phyloP scores from a whole-genome alignment of 2,797 vertebrate species.

The Peromyscus melanophrys region DNA sequence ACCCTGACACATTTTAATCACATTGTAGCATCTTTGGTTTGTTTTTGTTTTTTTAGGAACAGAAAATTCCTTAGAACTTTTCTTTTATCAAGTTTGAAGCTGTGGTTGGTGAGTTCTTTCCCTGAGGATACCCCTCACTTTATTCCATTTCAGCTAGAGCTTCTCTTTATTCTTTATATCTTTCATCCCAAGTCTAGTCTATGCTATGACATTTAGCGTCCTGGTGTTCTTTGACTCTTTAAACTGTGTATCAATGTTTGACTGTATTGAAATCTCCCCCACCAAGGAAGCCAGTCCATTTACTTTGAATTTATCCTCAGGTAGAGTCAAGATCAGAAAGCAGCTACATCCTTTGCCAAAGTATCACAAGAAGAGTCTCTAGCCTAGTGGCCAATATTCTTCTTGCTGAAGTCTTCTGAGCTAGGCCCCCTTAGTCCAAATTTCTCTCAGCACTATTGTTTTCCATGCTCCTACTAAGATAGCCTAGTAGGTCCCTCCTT shows the following conservation, averaged over 20 bases:
- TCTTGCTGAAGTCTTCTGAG: background rate
- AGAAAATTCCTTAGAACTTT: background rate
- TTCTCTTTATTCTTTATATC: background rate
- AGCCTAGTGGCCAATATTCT: background rate
- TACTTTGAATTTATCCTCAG: background rate
- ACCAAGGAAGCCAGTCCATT: background rate
- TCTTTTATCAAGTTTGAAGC: background rate
- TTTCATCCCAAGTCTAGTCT: background rate
- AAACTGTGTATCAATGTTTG: background rate
- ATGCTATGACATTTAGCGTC: background rate
- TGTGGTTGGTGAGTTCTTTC: background rate
- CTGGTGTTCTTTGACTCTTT: background rate
- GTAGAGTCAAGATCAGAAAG: background rate
- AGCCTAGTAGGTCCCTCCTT: background rate
- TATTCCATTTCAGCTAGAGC: background rate
- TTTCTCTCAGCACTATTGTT: background rate
- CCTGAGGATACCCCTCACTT: background rate
- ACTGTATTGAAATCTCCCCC: background rate
- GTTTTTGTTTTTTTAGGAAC: background rate
- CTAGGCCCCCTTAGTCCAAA: background rate
- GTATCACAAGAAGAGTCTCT: background rate
- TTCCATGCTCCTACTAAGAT: background rate
- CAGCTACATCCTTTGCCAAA: background rate
- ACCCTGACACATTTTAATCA: background rate
- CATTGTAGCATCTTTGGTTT: background rate